phyloP scores from a whole-genome alignment of 2,888 invertebrate genomes.

The Acleris laterana region DNA sequence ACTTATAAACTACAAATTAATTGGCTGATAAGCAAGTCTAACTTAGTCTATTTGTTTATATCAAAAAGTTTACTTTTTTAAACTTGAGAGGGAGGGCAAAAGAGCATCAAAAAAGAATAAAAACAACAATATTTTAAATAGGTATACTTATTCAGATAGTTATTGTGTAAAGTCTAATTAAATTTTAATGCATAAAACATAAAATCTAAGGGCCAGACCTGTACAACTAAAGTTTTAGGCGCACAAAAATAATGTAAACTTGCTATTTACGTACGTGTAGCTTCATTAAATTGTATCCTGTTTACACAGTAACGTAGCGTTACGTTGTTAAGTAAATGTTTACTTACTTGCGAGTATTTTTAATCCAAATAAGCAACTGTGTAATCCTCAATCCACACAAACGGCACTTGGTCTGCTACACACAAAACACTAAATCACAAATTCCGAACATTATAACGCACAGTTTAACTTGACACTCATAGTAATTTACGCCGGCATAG shows the following conservation, averaged over 20 bases:
- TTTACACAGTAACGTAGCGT: slow-evolving; percentile 37
- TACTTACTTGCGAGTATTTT: slow-evolving; percentile 77
- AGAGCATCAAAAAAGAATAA: too few species aligned
- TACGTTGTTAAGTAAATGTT: slow-evolving; percentile 66
- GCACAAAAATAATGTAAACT: slow-evolving; percentile 22
- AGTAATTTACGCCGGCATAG: slow-evolving; percentile 51
- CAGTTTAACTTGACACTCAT: slow-evolving; percentile 26
- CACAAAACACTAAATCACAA: slow-evolving; percentile 72
- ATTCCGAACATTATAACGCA: slow-evolving; percentile 68
- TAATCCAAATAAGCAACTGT: slow-evolving; percentile 68
- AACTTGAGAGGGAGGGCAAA: too few species aligned
- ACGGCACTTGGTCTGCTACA: slow-evolving; percentile 55
- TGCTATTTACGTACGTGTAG: not conserved
- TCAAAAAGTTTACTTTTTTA: too few species aligned
- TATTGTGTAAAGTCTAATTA: not conserved
- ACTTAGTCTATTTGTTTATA: too few species aligned
- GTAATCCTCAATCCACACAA: slow-evolving; percentile 58
- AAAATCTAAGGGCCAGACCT: slow-evolving; percentile 13
- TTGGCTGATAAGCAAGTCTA: too few species aligned
- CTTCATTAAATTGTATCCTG: slow-evolving; percentile 29
- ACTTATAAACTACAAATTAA: too few species aligned
- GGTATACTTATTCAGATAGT: too few species aligned
- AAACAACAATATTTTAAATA: too few species aligned
- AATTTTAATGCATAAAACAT: slow-evolving; percentile 10
- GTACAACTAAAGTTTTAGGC: slow-evolving; percentile 12